These are phyloP conservation scores for Antigone vipio DNA, from an alignment of 2,113 vertebrate species.

Conservation along the genomic window DNA sequence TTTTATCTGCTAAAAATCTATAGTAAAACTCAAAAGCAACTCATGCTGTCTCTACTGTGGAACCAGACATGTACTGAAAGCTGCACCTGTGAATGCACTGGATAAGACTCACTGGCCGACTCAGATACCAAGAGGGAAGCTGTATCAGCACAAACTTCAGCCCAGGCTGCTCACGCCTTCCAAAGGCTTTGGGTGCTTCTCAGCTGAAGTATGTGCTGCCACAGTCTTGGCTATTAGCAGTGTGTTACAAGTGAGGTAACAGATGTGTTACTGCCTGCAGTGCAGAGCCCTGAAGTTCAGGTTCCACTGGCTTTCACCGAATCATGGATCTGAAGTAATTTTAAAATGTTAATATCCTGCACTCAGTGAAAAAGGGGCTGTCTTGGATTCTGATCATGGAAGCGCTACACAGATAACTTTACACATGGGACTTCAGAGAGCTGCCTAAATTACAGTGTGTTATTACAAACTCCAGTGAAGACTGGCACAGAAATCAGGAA, in stretches of 20 bases:
- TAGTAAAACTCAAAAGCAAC: neutral
- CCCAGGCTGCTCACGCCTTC: neutral
- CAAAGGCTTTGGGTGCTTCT: neutral
- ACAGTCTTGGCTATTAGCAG: neutral
- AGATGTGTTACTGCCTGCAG: constrained; percentile 40
- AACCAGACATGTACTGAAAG: neutral
- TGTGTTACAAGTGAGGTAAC: constrained; percentile 1
- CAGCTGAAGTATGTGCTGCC: neutral
- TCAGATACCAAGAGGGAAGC: neutral
- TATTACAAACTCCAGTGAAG: constrained; percentile 48
- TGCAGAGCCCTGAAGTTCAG: neutral
- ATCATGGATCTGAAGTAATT: neutral
- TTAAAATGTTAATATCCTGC: constrained; percentile 42
- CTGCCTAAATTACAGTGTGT: constrained; percentile 48
- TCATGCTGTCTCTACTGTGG: neutral
- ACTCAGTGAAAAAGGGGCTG: neutral
- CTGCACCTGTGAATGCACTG: neutral
- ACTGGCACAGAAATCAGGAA: constrained; percentile 31
- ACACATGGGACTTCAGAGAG: constrained; percentile 27
- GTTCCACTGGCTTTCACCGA: neutral
- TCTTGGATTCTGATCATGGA: constrained; percentile 54
- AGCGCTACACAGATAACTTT: constrained; percentile 1
- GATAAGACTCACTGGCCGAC: neutral
- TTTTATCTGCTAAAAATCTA: neutral
- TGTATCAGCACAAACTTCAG: neutral